Conservation (phyloP, 2,797 vertebrate genomes). For the Chrysolophus pictus region DNA sequence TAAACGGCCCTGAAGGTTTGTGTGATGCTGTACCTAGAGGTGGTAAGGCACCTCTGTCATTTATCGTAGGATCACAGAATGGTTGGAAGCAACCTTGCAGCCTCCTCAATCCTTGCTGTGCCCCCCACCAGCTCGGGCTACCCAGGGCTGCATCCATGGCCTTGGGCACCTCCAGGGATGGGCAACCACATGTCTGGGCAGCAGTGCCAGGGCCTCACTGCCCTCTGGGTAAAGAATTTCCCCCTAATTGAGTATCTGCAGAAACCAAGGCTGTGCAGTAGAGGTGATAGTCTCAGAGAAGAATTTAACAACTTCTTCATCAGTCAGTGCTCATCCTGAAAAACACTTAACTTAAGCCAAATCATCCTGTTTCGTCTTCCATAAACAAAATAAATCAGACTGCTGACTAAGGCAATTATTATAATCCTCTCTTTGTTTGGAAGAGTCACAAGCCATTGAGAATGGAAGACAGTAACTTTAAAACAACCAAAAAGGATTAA, state of each 20-base stretch:
- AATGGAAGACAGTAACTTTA: slow-evolving; percentile 43
- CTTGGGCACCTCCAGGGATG: not conserved
- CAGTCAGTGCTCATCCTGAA: not conserved
- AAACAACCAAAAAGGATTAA: not conserved
- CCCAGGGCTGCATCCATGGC: too few relatives aligned
- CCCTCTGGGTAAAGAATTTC: not conserved
- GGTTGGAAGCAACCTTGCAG: not conserved
- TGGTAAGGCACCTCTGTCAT: not conserved
- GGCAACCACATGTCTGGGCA: not conserved
- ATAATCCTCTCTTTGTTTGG: not conserved
- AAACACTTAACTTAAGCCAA: slow-evolving; percentile 25
- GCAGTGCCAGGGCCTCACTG: not conserved
- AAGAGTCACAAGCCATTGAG: not conserved
- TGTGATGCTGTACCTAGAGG: not conserved
- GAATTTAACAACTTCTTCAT: slow-evolving; percentile 6
- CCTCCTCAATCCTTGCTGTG: too few relatives aligned
- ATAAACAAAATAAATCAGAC: slow-evolving; percentile 9
- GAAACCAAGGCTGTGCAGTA: not conserved
- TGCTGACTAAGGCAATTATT: not conserved
- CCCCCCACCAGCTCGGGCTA: not conserved
- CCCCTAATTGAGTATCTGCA: not conserved
- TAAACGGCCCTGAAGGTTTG: not conserved
- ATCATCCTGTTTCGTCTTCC: not conserved
- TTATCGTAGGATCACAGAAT: not conserved
- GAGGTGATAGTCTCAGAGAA: not conserved